Base-by-base conservation (phyloP, 2,888 invertebrate species). In the Euproctis similis region DNA sequence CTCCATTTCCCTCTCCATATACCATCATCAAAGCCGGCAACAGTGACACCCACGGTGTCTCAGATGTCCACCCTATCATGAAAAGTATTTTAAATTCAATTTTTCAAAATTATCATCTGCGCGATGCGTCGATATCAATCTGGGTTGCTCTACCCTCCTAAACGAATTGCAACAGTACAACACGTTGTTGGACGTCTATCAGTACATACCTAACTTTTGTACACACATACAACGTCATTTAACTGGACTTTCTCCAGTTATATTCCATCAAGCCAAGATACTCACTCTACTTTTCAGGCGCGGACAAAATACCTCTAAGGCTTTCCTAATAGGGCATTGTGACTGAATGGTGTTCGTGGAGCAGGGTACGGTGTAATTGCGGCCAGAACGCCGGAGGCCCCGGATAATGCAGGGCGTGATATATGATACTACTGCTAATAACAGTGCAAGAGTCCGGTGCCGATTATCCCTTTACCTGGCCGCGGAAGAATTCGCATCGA, bases 391-490 rank as follows among this genome's bases (percentile, higher is more conserved):
- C 78, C 78, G 69, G 71, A 55, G 81, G 78, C 76, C 66, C 62
- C 63, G 60, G 62, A 57, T 73, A 75, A 72, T 75, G 60, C 75
- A 63, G 69, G 64, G 62, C 74, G 81, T 82, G 82, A 81, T 84
- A 80, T 84, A 84, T 82, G 80, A 74, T 75, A 73, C 77, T 70
- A 68, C 69, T 64, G 67, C 75, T 84, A 81, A 82, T 82, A 81
- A 78, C 78, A 78, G 71, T 70, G 69, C 60, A 58, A 48, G 65
- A 58, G 56, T 59, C 59, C 64, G 53, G 67, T 65, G 61, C 59
- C 76, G 80, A 80, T 84, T 81, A 81, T 81, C 76, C 77, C 73
- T 77, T 78, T 77, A 71, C 74, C 59, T 53, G 59, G 63, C n/a
- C 64, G 64, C 73, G 75, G 75, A 75, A 75, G 78, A 72, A 80